Base-by-base conservation (phyloP, 2,797 vertebrate genomes). In the Enteromius radiatus region DNA sequence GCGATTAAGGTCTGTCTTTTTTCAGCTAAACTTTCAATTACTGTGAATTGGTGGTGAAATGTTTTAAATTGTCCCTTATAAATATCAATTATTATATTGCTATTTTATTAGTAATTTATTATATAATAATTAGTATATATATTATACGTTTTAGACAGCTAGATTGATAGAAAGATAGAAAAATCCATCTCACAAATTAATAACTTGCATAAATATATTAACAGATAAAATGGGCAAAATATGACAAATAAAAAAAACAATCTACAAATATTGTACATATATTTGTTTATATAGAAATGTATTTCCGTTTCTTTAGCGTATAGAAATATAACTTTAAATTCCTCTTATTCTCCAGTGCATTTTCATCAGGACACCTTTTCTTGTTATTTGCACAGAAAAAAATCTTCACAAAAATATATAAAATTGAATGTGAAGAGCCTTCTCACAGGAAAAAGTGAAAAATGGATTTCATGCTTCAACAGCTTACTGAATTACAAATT, bases 401-500 rank as follows among this genome's bases (percentile, higher is more conserved):
- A 26, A 59, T 2, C 3, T 10, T 65, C 10, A 28, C 17, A 73
- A 85, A 83, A 78, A 49, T 47, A 70, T 10, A 49, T 52, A 28
- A 61, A 67, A 68, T 21, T 64, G 17, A 81, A 75, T 69, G 11
- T 76, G 65, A 65, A 78, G 49, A 79, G 78, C 76, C 75, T 79
- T 68, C 61, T 73, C 33, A 23, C 19, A 17, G 49, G 61, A 76
- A 76, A 76, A 76, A 43, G 78, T 54, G 73, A 81, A 81, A 77
- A 56, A 70, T 78, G 73, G 54, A 84, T 84, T 76, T 67, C 74
- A 84, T 67, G 64, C 78, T 61, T 75, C 56, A 78, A 56, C 15
- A 52, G 45, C 67, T 81, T 70, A 83, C 23, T 75, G 83, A 86
- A 83, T 78, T 84, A 76, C 68, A 84, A 78, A 84, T 86, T 47